phyloP scores from a whole-genome alignment of 2,797 vertebrate species.

The Falco rusticolus region DNA sequence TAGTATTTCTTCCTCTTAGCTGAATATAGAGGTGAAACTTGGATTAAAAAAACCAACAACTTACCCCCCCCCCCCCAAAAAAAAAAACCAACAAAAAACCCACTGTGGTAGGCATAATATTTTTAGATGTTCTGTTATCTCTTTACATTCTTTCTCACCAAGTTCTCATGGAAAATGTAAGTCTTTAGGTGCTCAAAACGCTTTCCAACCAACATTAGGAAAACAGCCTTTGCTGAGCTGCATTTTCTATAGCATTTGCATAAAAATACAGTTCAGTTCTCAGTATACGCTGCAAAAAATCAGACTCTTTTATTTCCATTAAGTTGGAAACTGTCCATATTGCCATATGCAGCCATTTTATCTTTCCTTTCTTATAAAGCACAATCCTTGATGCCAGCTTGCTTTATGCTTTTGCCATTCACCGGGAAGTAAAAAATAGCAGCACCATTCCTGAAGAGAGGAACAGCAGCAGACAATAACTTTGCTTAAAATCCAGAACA shows the following conservation, averaged over 20 bases:
- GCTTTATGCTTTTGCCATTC: conserved; percentile 54
- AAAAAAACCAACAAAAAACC: too few relatives aligned
- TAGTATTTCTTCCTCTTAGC: not conserved
- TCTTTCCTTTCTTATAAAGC: conserved; percentile 52
- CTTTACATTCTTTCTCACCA: conserved; percentile 6
- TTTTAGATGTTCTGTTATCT: not conserved
- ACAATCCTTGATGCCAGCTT: conserved; percentile 32
- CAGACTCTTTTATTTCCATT: conserved; percentile 41
- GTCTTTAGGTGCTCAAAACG: conserved; percentile 27
- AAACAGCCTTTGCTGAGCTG: conserved; percentile 53
- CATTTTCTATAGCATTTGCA: conserved; percentile 58
- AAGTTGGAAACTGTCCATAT: conserved; percentile 61
- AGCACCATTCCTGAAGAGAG: not conserved
- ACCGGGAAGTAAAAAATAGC: conserved; percentile 23
- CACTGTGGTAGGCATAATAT: not conserved
- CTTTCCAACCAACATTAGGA: not conserved
- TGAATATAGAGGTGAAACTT: not conserved
- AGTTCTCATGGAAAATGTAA: conserved; percentile 16
- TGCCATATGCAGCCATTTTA: conserved; percentile 61
- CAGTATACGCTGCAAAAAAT: conserved; percentile 26
- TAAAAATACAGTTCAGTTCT: conserved; percentile 55
- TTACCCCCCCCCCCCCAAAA: too few relatives aligned
- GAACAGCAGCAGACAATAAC: conserved; percentile 16
- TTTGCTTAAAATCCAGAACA: not conserved
- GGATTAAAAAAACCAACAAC: not conserved